Evolutionary conservation across 2,888 invertebrate genomes (phyloP), one percentile per base, ranked within the genome.

Genomic region (Campopleginae sp.): DNA sequence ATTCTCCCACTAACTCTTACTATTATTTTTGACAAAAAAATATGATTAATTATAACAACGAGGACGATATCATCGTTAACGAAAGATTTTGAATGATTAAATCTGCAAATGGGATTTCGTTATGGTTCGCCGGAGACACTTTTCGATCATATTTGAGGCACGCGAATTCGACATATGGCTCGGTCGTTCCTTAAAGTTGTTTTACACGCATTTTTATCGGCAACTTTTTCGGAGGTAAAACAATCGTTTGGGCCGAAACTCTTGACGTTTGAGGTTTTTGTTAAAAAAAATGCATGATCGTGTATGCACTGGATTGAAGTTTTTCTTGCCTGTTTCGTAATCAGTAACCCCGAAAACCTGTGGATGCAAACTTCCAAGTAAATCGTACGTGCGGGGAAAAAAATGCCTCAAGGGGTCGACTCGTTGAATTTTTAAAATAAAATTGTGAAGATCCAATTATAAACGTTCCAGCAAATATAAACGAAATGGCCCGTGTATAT

Each of bases 401-500:
- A 48, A 5, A 48, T 1, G 46, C 46, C 46, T 48, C 46, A 48
- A 48, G 17, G 46, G 46, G 46, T 48, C n/a, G n/a, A 48, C 17
- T 48, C 46, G 5, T n/a, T 48, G 3, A 17, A 38, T 38, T 27
- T 27, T 58, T 58, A 14, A 6, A 4, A 58, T 27, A 27, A 27
- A 14, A n/a, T n/a, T 27, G 14, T 27, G 4, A 58, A 58, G 6
- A 27, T 58, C 27, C 46, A 38, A 46, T 46, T 23, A 66, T 8
- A 1, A 42, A 44, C 12, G 68, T 68, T 10, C 19, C 27, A 46
- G 68, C 68, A 46, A 19, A 51, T 33, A 38, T 5, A 33, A 23
- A 71, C 33, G 19, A 14, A 71, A 71, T 54, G 54, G 4, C 58
- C 44, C 51, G 12, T 78, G 33, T 68, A 58, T 23, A 19, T 31